phyloP scores from a whole-genome alignment of 2,888 invertebrate genomes.

The Lithosia quadra region DNA sequence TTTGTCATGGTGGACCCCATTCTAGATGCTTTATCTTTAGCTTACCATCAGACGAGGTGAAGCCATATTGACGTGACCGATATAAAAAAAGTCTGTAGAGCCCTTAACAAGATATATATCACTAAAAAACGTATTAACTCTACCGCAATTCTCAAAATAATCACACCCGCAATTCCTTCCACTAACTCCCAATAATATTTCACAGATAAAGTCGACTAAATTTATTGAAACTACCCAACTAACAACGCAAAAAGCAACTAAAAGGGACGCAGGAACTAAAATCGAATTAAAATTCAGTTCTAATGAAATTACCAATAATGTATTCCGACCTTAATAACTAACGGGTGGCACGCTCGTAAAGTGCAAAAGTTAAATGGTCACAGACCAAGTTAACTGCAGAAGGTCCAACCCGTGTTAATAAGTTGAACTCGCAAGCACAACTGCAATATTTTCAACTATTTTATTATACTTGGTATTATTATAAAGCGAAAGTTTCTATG shows the following conservation, averaged over 20 bases:
- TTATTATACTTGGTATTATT: too few relatives aligned
- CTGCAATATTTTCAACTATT: neutral
- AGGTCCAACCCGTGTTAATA: neutral
- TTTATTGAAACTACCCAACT: slow-evolving; percentile 17
- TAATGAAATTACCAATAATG: slow-evolving; percentile 48
- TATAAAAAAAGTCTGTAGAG: neutral
- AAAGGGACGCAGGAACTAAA: slow-evolving; percentile 20
- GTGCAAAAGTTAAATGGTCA: slow-evolving; percentile 45
- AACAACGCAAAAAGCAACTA: slow-evolving; percentile 24
- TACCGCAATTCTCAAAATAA: neutral
- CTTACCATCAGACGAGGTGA: too few relatives aligned
- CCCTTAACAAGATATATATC: neutral
- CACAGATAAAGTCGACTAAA: slow-evolving; percentile 13
- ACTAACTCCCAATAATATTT: slow-evolving; percentile 3
- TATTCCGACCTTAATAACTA: slow-evolving; percentile 52
- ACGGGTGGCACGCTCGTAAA: slow-evolving; percentile 33
- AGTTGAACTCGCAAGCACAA: neutral
- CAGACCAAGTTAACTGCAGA: slow-evolving; percentile 11
- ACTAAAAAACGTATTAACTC: neutral
- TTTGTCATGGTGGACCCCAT: too few relatives aligned
- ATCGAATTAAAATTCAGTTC: slow-evolving; percentile 46
- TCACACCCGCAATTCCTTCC: slow-evolving; percentile 7
- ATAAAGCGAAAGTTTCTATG: too few relatives aligned
- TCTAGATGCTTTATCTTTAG: too few relatives aligned
- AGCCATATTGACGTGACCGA: too few relatives aligned